Base-by-base conservation (phyloP, 2,113 vertebrate genomes). In the Gavialis gangeticus region DNA sequence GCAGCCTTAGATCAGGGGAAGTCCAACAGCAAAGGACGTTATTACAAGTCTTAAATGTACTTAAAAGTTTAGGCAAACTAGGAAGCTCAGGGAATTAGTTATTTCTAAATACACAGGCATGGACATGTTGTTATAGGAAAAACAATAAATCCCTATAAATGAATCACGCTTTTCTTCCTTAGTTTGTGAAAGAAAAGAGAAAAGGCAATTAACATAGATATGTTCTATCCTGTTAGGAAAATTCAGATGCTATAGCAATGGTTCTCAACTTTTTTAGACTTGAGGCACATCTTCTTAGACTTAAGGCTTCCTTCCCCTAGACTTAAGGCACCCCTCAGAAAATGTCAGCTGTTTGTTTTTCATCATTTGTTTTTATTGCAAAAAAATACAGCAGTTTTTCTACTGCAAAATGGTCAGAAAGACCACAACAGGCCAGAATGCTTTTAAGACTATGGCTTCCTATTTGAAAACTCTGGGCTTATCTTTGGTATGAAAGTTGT, bases 41-140 rank as follows among this genome's bases (percentile, higher is more conserved):
- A 25, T n/a, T 6, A 1, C 37, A 78, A 91, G 30, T n/a, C 3
- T 83, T 55, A 64, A 19, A 12, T 0, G 0, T 0, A 0, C 59
- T 84, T 81, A 54, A 84, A 87, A 91, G n/a, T 81, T 69, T 80
- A 22, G 69, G 22, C 46, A 46, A 46, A 59, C 59, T 66, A 58
- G 58, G 79, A 69, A 66, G 34, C 18, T 84, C 60, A 0, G 28
- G 76, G 88, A 46, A 18, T 6, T 56, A 76, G 76, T 56, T 75
- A 84, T 66, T 3, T 0, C 86, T 77, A 87, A 56, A 69, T n/a
- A 55, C 1, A 0, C 22, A 7, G 59, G 5, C 34, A 79, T 30
- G 56, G n/a, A n/a, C 69, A 37, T 0, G 0, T 12, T 22, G 27
- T 19, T 4, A 80, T 73, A 85, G 8, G 62, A 66, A 7, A 87